phyloP scores from a whole-genome alignment of 2,797 vertebrate species.

The Eulemur rubriventer region DNA sequence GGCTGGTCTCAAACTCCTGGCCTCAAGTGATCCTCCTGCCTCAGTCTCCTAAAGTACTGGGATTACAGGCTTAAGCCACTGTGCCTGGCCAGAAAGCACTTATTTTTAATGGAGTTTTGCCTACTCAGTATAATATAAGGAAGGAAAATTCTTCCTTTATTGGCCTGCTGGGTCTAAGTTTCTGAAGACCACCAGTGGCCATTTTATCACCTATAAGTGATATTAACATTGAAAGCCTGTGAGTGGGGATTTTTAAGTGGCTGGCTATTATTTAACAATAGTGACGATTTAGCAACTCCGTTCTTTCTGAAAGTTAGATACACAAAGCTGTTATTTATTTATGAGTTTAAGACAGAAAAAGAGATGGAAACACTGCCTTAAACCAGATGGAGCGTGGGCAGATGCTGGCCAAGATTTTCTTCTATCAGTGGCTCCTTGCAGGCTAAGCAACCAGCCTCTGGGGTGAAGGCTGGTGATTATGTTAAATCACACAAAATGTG shows the following conservation, averaged over 20 bases:
- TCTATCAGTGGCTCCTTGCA: not conserved
- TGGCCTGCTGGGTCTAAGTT: not conserved
- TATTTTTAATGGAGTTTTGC: constrained; percentile 9
- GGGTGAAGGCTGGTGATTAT: constrained; percentile 50
- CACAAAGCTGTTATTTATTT: constrained; percentile 54
- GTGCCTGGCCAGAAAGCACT: not conserved
- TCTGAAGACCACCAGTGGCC: not conserved
- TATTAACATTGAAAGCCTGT: not conserved
- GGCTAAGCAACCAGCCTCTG: not conserved
- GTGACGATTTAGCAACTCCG: not conserved
- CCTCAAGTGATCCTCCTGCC: too few species aligned
- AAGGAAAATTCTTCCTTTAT: not conserved
- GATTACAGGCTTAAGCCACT: not conserved
- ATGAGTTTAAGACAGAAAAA: constrained; percentile 51
- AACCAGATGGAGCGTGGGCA: not conserved
- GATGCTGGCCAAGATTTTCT: constrained; percentile 21
- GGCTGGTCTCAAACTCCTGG: not conserved
- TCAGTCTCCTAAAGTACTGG: not conserved
- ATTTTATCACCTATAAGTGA: not conserved
- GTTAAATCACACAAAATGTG: constrained; percentile 40
- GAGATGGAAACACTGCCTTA: not conserved
- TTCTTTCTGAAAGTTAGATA: constrained; percentile 34
- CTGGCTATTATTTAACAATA: not conserved
- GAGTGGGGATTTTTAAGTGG: not conserved
- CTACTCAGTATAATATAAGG: not conserved